These are phyloP conservation scores for Ceyx cyanopectus DNA, from an alignment of 2,113 vertebrate species.

Conservation along the genomic window DNA sequence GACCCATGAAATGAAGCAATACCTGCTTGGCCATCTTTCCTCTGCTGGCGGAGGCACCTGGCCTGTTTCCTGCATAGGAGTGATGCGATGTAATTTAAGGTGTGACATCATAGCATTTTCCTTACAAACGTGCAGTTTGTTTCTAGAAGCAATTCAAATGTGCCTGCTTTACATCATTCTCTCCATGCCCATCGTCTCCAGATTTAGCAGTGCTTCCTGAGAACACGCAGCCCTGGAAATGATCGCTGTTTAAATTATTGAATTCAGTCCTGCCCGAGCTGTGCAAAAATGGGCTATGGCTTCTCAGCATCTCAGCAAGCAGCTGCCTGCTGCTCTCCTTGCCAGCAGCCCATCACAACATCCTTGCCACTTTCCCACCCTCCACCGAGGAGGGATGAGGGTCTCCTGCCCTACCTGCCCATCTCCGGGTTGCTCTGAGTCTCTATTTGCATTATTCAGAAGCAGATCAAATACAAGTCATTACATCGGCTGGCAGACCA, in stretches of 20 bases:
- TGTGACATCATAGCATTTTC: background rate
- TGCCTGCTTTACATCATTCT: background rate
- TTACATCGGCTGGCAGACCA: background rate
- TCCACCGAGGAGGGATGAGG: background rate
- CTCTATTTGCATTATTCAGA: background rate
- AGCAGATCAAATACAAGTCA: background rate
- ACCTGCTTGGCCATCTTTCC: background rate
- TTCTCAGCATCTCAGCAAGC: background rate
- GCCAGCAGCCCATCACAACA: background rate
- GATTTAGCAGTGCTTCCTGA: background rate
- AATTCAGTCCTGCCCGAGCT: background rate
- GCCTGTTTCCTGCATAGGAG: background rate
- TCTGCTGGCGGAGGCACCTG: background rate
- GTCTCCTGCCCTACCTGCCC: background rate
- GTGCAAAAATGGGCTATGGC: background rate
- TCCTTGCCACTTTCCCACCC: background rate
- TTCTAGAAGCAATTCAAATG: background rate
- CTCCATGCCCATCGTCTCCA: background rate
- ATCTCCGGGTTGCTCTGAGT: background rate
- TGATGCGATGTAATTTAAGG: background rate
- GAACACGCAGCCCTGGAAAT: background rate
- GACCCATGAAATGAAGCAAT: rapidly evolving
- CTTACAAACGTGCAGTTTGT: rapidly evolving
- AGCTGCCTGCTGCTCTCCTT: background rate
- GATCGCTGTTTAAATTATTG: background rate